Base-by-base conservation (phyloP, 2,113 vertebrate genomes). In the Aspiorhynchus laticeps region DNA sequence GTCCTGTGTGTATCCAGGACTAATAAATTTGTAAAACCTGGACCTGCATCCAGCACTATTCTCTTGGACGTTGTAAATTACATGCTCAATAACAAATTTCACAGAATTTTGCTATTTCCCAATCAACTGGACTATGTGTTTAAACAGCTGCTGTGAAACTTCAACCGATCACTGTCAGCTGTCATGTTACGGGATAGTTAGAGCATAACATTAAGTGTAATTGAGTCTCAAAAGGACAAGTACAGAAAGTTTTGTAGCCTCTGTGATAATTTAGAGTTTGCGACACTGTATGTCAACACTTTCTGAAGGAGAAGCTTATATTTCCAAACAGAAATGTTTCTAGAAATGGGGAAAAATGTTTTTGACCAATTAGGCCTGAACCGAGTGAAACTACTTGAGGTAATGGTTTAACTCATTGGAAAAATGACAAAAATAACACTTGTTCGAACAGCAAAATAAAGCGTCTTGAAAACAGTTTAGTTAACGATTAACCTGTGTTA, bases 111-210 rank as follows among this genome's bases (percentile, higher is more conserved):
- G 80, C 46, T 90, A 87, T 92, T 91, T 91, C 91, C 92, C 91
- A 91, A 91, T 91, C 87, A 80, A 90, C 73, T 76, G 48, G 85
- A 87, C 46, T 87, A 85, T 85, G 84, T 94, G 92, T 95, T 94
- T 94, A 88, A 94, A 95, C 94, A 94, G 94, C 93, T 94, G 93
- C 84, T 90, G 84, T 85, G 84, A 87, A 89, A 90, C 84, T 90
- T 89, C 93, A 89, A 91, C 87, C 69, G 90, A 86, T 87, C 85
- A 91, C 90, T 89, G 88, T 88, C 89, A 86, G 92, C 90, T 90
- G 86, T 88, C 91, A 89, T 94, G 90, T 89, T 79, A 88, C 89
- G 84, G 90, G 75, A 85, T 80, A 80, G 79, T 53, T 85, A 51
- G 78, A 91, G 80, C 79, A 28, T 26, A 59, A 56, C 65, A 59